Evolutionary conservation across 2,797 vertebrate species (phyloP).

Genomic region (Oreochromis grahami): DNA sequence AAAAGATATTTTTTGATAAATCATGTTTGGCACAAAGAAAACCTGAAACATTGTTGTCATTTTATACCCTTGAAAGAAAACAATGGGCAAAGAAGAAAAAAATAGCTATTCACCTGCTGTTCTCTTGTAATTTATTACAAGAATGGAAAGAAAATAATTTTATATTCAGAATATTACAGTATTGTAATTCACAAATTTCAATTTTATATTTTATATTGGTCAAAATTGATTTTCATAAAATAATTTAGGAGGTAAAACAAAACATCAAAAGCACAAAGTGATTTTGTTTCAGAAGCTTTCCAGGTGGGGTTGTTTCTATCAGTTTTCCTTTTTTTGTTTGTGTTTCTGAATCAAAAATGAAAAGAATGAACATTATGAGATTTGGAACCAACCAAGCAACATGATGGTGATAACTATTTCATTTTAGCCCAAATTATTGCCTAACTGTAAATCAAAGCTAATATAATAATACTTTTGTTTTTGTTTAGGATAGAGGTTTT

Average conservation of each 20-base stretch:
- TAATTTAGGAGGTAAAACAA: neutral
- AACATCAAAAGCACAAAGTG: neutral
- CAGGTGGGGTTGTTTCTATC: neutral
- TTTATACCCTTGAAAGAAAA: neutral
- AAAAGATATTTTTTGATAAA: rapidly evolving
- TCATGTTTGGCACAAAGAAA: rapidly evolving
- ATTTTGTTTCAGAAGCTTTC: neutral
- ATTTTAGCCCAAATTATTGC: neutral
- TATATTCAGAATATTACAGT: neutral
- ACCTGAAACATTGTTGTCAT: neutral
- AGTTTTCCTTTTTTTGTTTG: neutral
- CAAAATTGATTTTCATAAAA: neutral
- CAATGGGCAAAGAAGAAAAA: neutral
- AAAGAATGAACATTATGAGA: neutral
- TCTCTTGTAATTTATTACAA: neutral
- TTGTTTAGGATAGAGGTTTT: neutral
- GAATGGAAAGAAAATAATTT: neutral
- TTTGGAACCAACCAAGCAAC: neutral
- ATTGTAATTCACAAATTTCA: neutral
- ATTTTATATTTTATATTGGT: neutral
- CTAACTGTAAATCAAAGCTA: neutral
- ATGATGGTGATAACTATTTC: neutral
- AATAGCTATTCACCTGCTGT: rapidly evolving
- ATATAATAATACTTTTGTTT: neutral
- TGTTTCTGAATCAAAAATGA: neutral